Evolutionary conservation across 1,140 invertebrate genomes (phyloP).

Genomic region (Gryon sp.): DNA sequence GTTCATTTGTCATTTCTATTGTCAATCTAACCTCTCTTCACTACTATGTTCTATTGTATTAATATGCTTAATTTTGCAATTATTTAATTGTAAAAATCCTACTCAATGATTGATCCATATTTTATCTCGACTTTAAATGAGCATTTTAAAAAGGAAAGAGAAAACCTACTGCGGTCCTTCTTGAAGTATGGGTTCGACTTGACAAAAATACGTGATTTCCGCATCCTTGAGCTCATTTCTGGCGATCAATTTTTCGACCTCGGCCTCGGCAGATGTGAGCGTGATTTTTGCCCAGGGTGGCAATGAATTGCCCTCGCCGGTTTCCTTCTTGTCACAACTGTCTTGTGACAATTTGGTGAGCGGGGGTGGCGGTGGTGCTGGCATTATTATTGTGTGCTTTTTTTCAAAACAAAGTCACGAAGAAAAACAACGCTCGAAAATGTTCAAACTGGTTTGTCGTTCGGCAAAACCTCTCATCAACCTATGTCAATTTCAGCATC

Average conservation of each 20-base stretch:
- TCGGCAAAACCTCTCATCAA: not conserved
- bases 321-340: constrained; percentile 70
- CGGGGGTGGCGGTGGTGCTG: constrained; percentile 74
- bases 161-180: constrained; percentile 78
- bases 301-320: constrained; percentile 69
- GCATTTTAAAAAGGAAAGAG: no score
- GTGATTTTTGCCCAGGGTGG: constrained; percentile 77
- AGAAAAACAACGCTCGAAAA: no score
- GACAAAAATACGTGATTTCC: constrained; percentile 76
- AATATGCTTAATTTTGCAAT: no score
- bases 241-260: constrained; percentile 75
- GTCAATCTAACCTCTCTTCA: no score
- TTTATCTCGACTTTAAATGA: no score
- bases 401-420: not conserved
- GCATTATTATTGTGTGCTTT: constrained; percentile 63
- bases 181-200: constrained; percentile 78
- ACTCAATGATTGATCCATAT: no score
- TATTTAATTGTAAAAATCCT: no score
- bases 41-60: no score
- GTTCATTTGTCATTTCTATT: no score
- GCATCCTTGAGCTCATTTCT: constrained; percentile 77
- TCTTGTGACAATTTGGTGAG: constrained; percentile 67
- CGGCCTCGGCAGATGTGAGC: constrained; percentile 73
- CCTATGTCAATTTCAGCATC: constrained; percentile 22
- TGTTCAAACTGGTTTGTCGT: not conserved